Base-by-base conservation (phyloP, 2,797 vertebrate species). In the Orestias chungarensis region DNA sequence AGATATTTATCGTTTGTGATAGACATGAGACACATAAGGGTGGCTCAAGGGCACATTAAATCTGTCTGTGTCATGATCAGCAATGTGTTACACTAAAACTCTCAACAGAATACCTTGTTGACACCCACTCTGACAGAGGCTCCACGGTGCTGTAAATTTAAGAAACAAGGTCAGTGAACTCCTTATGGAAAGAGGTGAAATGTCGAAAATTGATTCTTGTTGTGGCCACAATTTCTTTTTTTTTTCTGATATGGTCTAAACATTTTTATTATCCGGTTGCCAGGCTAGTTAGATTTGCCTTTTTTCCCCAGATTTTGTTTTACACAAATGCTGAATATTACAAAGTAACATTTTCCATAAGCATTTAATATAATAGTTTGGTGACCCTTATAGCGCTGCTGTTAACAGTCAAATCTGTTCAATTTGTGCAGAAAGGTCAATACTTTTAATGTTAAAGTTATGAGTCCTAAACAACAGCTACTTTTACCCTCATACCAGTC, bases 171-270 rank as follows among this genome's bases (percentile, higher is more conserved):
- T 94, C 90, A 86, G 79, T 86, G 86, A 93, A 93, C 87, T 86
- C 84, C 86, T 74, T 62, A 68, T 80, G 84, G 86, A 91, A 90
- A 38, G 90, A 87, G 91, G 93, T 94, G 87, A 93, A 92, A 91
- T 93, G 93, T 94, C 92, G 93, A 89, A 90, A 92, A 93, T 93
- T 81, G 86, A 94, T 94, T 93, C 83, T 81, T 90, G 87, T 88
- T 75, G 82, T 86, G 79, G 86, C 77, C 80, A 85, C 87, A 87
- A 86, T 92, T 91, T 92, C 85, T 90, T 91, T 88, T 89, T 92
- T 91, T 92, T 86, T 90, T 91, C 89, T 89, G 88, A 91, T 88
- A 83, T 74, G 77, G 78, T 75, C 64, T 64, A 75, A 87, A 79
- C 84, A 67, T 81, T 91, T 40, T 92, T 88, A 89, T 87, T 84